Base-by-base conservation (phyloP, 2,113 vertebrate species). In the Xenopus borealis region DNA sequence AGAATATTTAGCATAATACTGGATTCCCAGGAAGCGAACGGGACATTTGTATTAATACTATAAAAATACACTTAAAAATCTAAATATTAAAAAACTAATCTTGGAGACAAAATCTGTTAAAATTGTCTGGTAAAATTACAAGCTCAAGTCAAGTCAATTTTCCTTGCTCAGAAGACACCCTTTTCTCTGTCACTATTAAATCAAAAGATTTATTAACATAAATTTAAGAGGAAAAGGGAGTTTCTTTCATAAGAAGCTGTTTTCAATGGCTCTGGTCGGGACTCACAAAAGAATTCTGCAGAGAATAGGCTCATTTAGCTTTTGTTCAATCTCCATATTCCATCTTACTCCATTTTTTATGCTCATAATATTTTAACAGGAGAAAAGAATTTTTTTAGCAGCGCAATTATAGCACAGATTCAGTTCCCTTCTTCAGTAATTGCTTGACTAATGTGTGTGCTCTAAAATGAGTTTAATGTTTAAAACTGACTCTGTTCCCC, bases 121-220 rank as follows among this genome's bases (percentile, higher is more conserved):
- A 69, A 75, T 75, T 75, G 66, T 66, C 73, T 40, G n/a, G 17
- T 70, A 76, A 27, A 75, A 75, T 75, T 70, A 70, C 67, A 70
- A 57, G 66, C 66, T 76, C n/a, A n/a, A n/a, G n/a, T n/a, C n/a
- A n/a, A n/a, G 74, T 70, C 74, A 70, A n/a, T 57, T 69, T 23
- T 57, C 47, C 61, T 47, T 30, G 13, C 61, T 30, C 47, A 10
- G 13, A 76, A 70, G 74, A 76, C 33, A 63, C 61, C 20, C 27
- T 70, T 64, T 70, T 70, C 50, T 64, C 59, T 45, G 16, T 12
- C 50, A 64, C 74, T 63, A 47, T 70, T 63, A 64, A 64, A 69
- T 14, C 18, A 46, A 63, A 23, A 76, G 74, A 76, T 76, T 70
- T 76, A 76, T 76, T 76, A 76, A 76, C 74, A 76, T 76, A 76